These are phyloP conservation scores for Prenolepis imparis DNA, from an alignment of 2,888 invertebrate species.

Conservation along the genomic window DNA sequence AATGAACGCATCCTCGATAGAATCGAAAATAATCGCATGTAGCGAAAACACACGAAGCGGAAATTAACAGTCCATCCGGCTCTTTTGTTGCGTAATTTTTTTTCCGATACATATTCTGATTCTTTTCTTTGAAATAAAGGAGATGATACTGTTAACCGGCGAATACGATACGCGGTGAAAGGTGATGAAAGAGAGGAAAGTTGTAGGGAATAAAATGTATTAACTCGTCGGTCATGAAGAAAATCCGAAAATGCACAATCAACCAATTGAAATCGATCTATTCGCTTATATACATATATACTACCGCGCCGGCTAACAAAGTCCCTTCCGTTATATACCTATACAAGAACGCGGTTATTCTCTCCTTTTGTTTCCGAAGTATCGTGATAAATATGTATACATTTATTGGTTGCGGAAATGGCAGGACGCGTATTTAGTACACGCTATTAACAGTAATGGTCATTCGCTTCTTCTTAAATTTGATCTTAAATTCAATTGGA, in stretches of 20 bases:
- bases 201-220: conserved; percentile 29
- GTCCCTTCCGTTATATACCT: neutral
- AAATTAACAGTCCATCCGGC: neutral
- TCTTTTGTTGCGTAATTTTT: neutral
- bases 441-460: conserved; percentile 14
- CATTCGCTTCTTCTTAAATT: conserved; percentile 9
- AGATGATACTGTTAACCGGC: neutral
- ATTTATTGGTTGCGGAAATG: conserved; percentile 4
- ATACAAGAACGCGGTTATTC: neutral
- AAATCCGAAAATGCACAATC: conserved; percentile 43
- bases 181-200: neutral
- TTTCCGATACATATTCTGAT: no score
- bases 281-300: neutral
- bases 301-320: conserved; percentile 6
- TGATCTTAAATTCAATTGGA: neutral
- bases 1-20: conserved; percentile 44
- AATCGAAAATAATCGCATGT: conserved; percentile 1
- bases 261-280: conserved; percentile 45
- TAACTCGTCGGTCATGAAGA: conserved; percentile 20
- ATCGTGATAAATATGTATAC: conserved; percentile 41
- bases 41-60: neutral
- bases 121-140: neutral
- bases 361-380: conserved; percentile 12
- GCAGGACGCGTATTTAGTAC: conserved; percentile 4
- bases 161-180: neutral